Base-by-base conservation (phyloP, 2,113 vertebrate genomes). In the Porphyrio hochstetteri region DNA sequence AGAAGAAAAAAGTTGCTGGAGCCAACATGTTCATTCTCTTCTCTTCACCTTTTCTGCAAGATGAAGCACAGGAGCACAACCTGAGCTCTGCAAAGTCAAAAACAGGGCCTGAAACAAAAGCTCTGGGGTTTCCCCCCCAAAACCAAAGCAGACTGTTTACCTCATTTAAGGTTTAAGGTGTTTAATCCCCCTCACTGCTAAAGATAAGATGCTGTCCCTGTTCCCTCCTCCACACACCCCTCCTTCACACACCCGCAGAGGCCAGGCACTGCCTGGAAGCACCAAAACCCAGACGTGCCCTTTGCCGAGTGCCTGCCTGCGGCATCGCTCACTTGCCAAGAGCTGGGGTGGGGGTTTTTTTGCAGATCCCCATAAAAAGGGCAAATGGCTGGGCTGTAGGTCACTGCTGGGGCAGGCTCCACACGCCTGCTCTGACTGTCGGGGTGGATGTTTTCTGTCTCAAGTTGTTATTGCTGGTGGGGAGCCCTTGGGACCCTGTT, bases 341-440 rank as follows among this genome's bases (percentile, higher is more conserved):
- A 60, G 17, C 1, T 80, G 70, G 44, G 69, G 2, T 55, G 50
- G 24, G 2, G 4, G 5, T 10, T 9, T 68, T 80, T 85, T 64
- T 87, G 12, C 50, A 80, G 31, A 79, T 61, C 53, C 79, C 44
- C 55, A 35, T 85, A 69, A 57, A 87, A 89, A 90, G 24, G 38
- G 53, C 3, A 18, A 17, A 29, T 0, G 19, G 42, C 63, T 75
- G 67, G 70, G 92, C 33, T 72, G 42, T 19, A 17, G 60, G 79
- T 90, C 74, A 10, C n/a, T 78, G 56, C n/a, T 27, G 2, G 13
- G 77, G 74, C 55, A 69, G 72, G 40, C 55, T 88, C 71, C 5
- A 11, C 2, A 11, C 2, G 48, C 48, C 56, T 21, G 64, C 60
- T 28, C 42, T 9, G 2, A 33, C 56, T 0, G 0, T 36, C 4